Percentiles rank a stretch among this genome's conserved stretches.
These are phyloP conservation scores for Aphidius ervi DNA, from an alignment of 1,140 invertebrate species.

Conservation along the genomic window DNA sequence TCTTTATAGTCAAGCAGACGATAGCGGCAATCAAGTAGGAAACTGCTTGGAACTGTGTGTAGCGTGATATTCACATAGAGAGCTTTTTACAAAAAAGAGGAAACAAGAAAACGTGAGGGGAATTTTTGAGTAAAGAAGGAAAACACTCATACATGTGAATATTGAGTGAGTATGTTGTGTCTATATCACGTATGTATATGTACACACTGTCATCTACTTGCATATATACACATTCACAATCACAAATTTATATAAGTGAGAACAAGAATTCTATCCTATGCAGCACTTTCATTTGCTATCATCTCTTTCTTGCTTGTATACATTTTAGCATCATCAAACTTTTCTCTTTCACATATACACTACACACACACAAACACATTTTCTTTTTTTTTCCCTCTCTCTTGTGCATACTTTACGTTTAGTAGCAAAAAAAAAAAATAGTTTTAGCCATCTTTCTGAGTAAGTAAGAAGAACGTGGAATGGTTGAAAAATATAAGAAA, in stretches of 20 bases:
- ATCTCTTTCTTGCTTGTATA: conserved; percentile 11
- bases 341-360: conserved; percentile 16
- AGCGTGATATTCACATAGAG: conserved; percentile 50
- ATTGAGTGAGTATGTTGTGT: conserved; percentile 26
- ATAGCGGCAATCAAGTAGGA: conserved; percentile 56
- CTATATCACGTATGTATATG: no score
- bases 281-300: conserved; percentile 30
- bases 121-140: conserved; percentile 19
- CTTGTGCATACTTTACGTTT: no score
- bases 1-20: conserved; percentile 39
- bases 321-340: conserved; percentile 17
- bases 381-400: background rate
- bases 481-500: no score
- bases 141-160: conserved; percentile 36
- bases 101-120: background rate
- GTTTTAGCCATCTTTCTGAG: no score
- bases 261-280: conserved; percentile 24
- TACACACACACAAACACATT: conserved; percentile 5
- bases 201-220: background rate
- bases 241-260: conserved; percentile 15
- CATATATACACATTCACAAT: conserved; percentile 13
- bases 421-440: no score
- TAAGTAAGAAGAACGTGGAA: no score
- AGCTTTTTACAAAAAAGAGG: no score
- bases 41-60: conserved; percentile 54